Evolutionary conservation across 1,140 invertebrate genomes (phyloP), one percentile per base, ranked within the genome.

Genomic region (Meloidogyne exigua): DNA sequence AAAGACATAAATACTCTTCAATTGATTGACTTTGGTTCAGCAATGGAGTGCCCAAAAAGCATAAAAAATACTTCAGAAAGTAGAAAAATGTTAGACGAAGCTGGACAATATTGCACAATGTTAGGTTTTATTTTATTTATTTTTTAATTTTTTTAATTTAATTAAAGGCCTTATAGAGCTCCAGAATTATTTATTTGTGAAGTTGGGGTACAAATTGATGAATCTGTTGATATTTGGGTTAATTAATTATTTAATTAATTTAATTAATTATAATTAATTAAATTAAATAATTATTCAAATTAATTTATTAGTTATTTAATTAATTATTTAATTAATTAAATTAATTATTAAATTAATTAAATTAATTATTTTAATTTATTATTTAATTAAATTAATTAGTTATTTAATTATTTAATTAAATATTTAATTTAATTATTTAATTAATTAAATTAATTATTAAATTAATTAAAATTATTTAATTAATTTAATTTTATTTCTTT

Each of bases 221-320:
- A 79, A 39, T 81, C 26, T 23, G 78, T 79, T 25, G 77, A 79
- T 62, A 79, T 79, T 64, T 79, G 77, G 77, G 77, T 78, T 57
- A 18, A 15, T 49, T 49, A 15, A 5, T n/a, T n/a, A n/a, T n/a
- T n/a, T n/a, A n/a, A n/a, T n/a, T n/a, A n/a, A n/a, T n/a, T n/a
- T n/a, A n/a, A n/a, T n/a, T n/a, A n/a, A n/a, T n/a, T n/a, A 11
- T 44, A n/a, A n/a, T 42, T 5, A 15, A 57, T 10, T 36, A n/a
- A 66, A 12, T 26, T 66, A 3, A 32, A 32, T 7, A 12, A 2
- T 39, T n/a, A 28, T n/a, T n/a, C n/a, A n/a, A n/a, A n/a, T n/a
- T n/a, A n/a, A n/a, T n/a, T n/a, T n/a, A n/a, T n/a, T n/a, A n/a
- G n/a, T n/a, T n/a, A n/a, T n/a, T n/a, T n/a, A 26, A 25, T 42